phyloP scores from a whole-genome alignment of 2,888 invertebrate species.

The Germaria angustata region DNA sequence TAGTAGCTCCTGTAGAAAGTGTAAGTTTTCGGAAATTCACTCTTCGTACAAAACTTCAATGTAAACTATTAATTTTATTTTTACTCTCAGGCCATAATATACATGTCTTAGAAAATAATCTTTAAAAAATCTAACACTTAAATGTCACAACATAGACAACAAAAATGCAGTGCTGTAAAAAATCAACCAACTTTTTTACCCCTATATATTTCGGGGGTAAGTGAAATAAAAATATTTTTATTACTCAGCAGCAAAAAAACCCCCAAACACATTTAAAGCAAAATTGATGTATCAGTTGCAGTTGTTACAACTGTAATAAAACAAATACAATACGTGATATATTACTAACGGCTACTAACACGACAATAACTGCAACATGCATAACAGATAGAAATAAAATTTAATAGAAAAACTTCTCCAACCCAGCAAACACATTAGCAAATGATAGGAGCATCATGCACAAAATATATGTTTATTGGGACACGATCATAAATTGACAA shows the following conservation, averaged over 20 bases:
- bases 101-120: too few relatives aligned
- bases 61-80: too few relatives aligned
- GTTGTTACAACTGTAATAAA: slow-evolving; percentile 62
- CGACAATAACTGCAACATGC: slow-evolving; percentile 3
- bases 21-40: too few relatives aligned
- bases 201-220: slow-evolving; percentile 21
- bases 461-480: background rate
- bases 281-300: slow-evolving; percentile 65
- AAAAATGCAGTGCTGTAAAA: slow-evolving; percentile 40
- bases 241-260: slow-evolving; percentile 15
- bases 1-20: too few relatives aligned
- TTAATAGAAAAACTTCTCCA: background rate
- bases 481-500: background rate
- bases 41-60: too few relatives aligned
- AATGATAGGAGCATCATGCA: too few relatives aligned
- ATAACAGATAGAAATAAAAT: background rate
- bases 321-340: slow-evolving; percentile 63
- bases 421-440: background rate
- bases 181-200: background rate
- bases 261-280: slow-evolving; percentile 46
- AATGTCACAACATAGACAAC: slow-evolving; percentile 27
- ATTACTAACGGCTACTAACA: slow-evolving; percentile 48
- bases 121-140: slow-evolving; percentile 11
- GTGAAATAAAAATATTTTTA: background rate
- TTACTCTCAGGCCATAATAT: background rate